Conservation (phyloP, 2,113 vertebrate genomes). For the Sakesphorus luctuosus region DNA sequence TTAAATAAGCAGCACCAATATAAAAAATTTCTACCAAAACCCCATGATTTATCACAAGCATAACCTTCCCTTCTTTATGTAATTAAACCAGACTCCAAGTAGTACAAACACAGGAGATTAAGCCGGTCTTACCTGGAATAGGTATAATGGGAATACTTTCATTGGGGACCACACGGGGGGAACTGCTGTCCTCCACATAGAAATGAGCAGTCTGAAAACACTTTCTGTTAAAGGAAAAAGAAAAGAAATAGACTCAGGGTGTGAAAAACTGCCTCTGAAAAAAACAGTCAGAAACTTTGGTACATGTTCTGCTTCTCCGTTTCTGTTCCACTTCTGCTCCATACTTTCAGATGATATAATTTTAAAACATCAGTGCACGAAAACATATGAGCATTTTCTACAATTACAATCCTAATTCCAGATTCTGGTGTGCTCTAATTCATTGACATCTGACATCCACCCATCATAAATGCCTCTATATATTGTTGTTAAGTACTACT, state of each 20-base stretch:
- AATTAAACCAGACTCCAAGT: not conserved
- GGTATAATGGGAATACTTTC: conserved; percentile 95
- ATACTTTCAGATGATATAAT: not conserved
- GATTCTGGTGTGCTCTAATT: not conserved
- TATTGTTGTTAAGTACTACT: not conserved
- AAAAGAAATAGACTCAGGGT: not conserved
- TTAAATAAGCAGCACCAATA: not conserved
- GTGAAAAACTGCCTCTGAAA: not conserved
- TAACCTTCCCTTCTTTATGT: not conserved
- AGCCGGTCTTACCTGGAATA: conserved; percentile 87
- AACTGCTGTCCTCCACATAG: conserved; percentile 97
- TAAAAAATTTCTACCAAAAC: not conserved
- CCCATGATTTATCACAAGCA: not conserved
- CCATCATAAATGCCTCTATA: not conserved
- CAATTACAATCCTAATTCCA: not conserved
- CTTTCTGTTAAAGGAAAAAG: conserved; percentile 82
- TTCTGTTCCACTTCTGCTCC: not conserved
- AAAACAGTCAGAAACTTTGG: not conserved
- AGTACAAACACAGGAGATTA: not conserved
- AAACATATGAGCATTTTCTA: not conserved
- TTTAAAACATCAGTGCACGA: not conserved
- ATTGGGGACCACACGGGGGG: conserved; percentile 94
- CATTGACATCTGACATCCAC: not conserved
- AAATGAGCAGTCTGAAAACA: conserved; percentile 99
- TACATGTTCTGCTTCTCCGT: not conserved